A percentile compares a stretch with the other conserved stretches of the same genome.
Evolutionary conservation across 2,113 vertebrate species (phyloP).

Genomic region (Hemiscyllium ocellatum): DNA sequence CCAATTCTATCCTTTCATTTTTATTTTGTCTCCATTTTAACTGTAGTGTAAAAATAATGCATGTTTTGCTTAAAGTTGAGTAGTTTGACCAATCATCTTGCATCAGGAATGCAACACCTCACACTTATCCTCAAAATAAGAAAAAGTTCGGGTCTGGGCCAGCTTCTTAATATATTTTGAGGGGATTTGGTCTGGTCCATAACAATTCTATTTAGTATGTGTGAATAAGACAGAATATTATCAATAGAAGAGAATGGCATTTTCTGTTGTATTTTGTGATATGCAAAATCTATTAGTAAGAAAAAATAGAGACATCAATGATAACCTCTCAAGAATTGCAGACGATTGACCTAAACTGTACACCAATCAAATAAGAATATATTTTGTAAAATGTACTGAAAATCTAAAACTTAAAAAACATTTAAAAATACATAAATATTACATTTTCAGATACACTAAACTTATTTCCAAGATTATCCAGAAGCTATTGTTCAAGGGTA

Average conservation of each 20-base stretch:
- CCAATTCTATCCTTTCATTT: too few relatives aligned
- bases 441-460: neutral
- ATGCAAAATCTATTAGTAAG: constrained; percentile 16
- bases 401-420: neutral
- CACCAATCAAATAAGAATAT: constrained; percentile 1
- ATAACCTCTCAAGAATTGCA: neutral
- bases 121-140: too few relatives aligned
- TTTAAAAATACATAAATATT: neutral
- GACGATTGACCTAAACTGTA: neutral
- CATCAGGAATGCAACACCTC: too few relatives aligned
- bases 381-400: neutral
- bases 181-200: too few relatives aligned
- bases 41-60: too few relatives aligned
- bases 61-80: too few relatives aligned
- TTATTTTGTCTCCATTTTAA: too few relatives aligned
- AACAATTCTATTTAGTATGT: neutral
- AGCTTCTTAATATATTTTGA: too few relatives aligned
- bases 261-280: neutral
- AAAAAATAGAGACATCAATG: neutral
- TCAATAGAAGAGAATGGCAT: neutral
- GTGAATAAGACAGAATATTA: neutral
- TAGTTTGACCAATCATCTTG: too few relatives aligned
- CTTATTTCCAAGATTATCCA: neutral
- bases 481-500: neutral
- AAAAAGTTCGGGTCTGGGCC: too few relatives aligned